Conservation (phyloP, 2,888 invertebrate species). For the Acanthosepion lycidas region DNA sequence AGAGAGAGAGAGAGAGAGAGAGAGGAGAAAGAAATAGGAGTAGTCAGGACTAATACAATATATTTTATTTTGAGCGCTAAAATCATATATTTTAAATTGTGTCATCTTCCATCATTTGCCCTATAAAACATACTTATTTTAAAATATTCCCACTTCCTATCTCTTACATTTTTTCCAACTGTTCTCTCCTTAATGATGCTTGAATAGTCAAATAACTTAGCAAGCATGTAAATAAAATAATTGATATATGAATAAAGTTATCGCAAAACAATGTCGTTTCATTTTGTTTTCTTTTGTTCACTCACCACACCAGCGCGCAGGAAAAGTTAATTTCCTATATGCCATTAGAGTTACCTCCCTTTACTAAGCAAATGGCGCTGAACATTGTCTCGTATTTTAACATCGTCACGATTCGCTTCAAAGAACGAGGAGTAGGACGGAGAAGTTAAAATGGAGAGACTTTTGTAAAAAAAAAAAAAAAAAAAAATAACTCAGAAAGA, state of each 20-base stretch:
- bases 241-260: not conserved
- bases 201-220: not conserved
- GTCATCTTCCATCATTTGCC: not conserved
- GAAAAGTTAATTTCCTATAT: conserved; percentile 33
- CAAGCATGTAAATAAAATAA: not conserved
- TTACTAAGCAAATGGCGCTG: not conserved
- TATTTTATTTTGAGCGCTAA: not conserved
- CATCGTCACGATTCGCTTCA: not conserved
- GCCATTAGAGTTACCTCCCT: conserved; percentile 33
- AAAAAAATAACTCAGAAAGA: not conserved
- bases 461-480: not conserved
- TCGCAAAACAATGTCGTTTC: not conserved
- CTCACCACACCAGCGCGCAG: not conserved
- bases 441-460: not conserved
- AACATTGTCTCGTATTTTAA: not conserved
- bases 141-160: not conserved
- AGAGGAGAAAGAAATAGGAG: not conserved
- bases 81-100: not conserved
- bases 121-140: not conserved
- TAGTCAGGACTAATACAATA: not conserved
- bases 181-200: not conserved
- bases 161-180: not conserved
- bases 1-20: not conserved
- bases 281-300: not conserved
- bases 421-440: not conserved